Evolutionary conservation across 2,888 invertebrate genomes (phyloP).

Genomic region (Cylloceria caligata): DNA sequence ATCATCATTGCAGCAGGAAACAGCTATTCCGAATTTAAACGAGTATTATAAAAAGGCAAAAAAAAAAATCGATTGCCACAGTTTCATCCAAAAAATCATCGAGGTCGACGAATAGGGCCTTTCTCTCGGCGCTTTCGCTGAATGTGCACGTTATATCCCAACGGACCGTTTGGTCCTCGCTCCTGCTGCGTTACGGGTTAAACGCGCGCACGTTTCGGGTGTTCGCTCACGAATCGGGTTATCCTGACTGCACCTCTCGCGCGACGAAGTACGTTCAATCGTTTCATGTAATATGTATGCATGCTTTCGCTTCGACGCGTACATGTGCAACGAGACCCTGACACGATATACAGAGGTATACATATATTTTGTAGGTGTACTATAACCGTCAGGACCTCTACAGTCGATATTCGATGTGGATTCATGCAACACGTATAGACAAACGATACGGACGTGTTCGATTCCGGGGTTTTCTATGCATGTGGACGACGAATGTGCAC

Average conservation of each 20-base stretch:
- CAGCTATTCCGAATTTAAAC: not conserved
- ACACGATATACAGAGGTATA: slow-evolving; percentile 9
- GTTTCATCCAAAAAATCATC: slow-evolving; percentile 8
- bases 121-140: slow-evolving; percentile 43
- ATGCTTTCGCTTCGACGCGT: slow-evolving; percentile 56
- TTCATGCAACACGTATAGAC: slow-evolving; percentile 59
- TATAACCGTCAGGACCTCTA: slow-evolving; percentile 10
- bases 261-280: slow-evolving; percentile 50
- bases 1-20: not conserved
- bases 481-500: slow-evolving; percentile 49
- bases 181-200: slow-evolving; percentile 49
- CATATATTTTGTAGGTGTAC: slow-evolving; percentile 8
- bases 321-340: slow-evolving; percentile 37
- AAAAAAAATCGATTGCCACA: not conserved
- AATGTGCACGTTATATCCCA: slow-evolving; percentile 31
- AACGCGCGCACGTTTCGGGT: slow-evolving; percentile 43
- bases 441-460: slow-evolving; percentile 61
- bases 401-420: slow-evolving; percentile 50
- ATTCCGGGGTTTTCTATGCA: slow-evolving; percentile 42
- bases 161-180: slow-evolving; percentile 40
- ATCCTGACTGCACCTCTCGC: slow-evolving; percentile 39
- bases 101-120: slow-evolving; percentile 16
- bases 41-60: not conserved
- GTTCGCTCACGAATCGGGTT: slow-evolving; percentile 57
- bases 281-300: slow-evolving; percentile 60